Percentiles rank a stretch among this genome's conserved stretches.
Conservation (phyloP, 1,140 invertebrate genomes). For the Lucilia sericata region DNA sequence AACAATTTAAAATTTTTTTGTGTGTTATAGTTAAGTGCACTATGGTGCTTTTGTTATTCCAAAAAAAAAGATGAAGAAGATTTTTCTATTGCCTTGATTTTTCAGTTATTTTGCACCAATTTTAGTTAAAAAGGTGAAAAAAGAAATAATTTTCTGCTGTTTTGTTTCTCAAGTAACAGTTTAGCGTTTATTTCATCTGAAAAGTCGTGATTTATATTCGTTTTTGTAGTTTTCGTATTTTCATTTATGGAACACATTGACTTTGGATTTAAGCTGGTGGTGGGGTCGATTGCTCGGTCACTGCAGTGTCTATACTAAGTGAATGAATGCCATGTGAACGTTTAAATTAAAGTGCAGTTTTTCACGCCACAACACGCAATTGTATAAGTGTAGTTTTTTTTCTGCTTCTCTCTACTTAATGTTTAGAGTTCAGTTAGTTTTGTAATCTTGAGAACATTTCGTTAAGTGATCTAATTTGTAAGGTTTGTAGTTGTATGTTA, state of each 20-base stretch:
- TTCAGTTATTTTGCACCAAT: conserved; percentile 32
- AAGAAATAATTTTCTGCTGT: background rate
- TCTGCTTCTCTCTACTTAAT: background rate
- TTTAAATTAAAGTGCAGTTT: conserved; percentile 44
- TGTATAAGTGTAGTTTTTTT: conserved; percentile 30
- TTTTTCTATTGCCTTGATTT: conserved; percentile 5
- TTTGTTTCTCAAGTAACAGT: conserved; percentile 34
- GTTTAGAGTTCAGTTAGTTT: background rate
- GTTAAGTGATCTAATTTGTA: conserved; percentile 43
- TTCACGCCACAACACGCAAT: conserved; percentile 43
- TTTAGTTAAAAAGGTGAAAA: background rate
- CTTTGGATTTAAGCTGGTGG: background rate
- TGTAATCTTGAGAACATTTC: conserved; percentile 39
- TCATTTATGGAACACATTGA: conserved; percentile 1
- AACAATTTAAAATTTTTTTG: background rate
- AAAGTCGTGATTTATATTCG: conserved; percentile 39
- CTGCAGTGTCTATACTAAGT: background rate
- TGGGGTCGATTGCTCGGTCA: background rate
- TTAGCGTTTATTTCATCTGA: conserved; percentile 40
- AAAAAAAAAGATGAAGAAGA: background rate
- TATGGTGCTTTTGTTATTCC: background rate
- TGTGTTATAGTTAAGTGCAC: background rate
- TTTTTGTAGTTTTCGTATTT: conserved; percentile 11
- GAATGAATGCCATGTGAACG: conserved; percentile 30
- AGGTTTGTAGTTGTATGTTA: background rate